Evolutionary conservation across 2,888 invertebrate genomes (phyloP), one percentile per base, ranked within the genome.

Genomic region (Graphium colonna): DNA sequence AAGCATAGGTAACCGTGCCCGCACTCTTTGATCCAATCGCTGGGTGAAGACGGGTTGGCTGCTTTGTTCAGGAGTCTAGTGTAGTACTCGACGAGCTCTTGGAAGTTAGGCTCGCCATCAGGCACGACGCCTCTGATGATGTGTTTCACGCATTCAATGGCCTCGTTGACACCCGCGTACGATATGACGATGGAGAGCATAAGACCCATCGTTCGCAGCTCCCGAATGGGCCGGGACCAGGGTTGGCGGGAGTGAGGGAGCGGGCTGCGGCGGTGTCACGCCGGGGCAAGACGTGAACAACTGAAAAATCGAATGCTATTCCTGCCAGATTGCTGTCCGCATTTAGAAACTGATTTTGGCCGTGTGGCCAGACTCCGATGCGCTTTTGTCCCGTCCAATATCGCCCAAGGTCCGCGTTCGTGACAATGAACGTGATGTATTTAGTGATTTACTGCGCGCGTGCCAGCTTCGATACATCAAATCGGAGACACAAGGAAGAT

Each of bases 161-260:
- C 90, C 77, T 96, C 95, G 65, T 94, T 72, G 21, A 94, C 92
- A 58, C 96, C 95, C 60, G 95, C 93, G 78, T 95, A 95, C 59
- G 94, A 91, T 59, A 95, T 92, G 59, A 95, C 85, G 67, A 94
- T 86, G 47, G 96, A 95, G 56, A 96, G 81, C 68, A 95, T 79
- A 63, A 95, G 90, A 72, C 95, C 95, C 93, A 96, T 93, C 72
- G 69, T 71, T 61, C 31, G 26, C 26, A 10, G 9, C 7, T 10
- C 33, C 52, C 53, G 62, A 58, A 59, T 45, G 56, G 55, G 53
- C 41, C 46, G 63, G 21, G 63, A 64, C 58, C 66, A 57, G 67
- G 77, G 77, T 73, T 56, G 60, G 64, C 71, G 74, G 76, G 73
- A 72, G 73, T 71, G 69, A 68, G 77, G 83, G 77, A 72, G 71